Percentiles rank a stretch among this genome's conserved stretches.
These are phyloP conservation scores for Octopus bimaculoides DNA, from an alignment of 1,140 invertebrate species.

Conservation along the genomic window DNA sequence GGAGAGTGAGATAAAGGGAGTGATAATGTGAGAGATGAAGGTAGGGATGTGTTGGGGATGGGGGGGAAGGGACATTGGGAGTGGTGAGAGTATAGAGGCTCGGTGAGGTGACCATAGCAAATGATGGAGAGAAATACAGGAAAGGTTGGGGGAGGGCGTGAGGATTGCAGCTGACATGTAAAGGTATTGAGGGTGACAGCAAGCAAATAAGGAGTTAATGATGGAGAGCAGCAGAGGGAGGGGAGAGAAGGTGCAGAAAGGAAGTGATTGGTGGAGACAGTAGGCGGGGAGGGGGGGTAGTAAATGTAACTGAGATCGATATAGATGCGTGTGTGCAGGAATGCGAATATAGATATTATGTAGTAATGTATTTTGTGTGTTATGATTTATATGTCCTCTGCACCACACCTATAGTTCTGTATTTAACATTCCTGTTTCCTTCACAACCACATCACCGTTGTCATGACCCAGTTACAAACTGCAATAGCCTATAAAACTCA, in stretches of 20 bases:
- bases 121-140: neutral
- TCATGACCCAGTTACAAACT: too few species aligned
- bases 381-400: too few species aligned
- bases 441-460: too few species aligned
- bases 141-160: neutral
- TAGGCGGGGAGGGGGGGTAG: too few species aligned
- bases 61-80: neutral
- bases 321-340: too few species aligned
- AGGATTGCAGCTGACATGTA: neutral
- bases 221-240: neutral
- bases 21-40: neutral
- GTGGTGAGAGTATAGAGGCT: neutral
- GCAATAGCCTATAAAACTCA: too few species aligned
- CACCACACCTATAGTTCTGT: too few species aligned
- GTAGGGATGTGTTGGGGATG: neutral
- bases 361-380: too few species aligned
- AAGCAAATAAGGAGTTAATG: neutral
- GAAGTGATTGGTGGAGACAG: too few species aligned
- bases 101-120: neutral
- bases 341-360: too few species aligned
- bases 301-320: too few species aligned
- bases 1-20: neutral
- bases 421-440: too few species aligned
- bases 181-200: neutral
- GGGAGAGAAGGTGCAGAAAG: neutral